phyloP scores from a whole-genome alignment of 2,797 vertebrate species.

The Pitangus sulphuratus region DNA sequence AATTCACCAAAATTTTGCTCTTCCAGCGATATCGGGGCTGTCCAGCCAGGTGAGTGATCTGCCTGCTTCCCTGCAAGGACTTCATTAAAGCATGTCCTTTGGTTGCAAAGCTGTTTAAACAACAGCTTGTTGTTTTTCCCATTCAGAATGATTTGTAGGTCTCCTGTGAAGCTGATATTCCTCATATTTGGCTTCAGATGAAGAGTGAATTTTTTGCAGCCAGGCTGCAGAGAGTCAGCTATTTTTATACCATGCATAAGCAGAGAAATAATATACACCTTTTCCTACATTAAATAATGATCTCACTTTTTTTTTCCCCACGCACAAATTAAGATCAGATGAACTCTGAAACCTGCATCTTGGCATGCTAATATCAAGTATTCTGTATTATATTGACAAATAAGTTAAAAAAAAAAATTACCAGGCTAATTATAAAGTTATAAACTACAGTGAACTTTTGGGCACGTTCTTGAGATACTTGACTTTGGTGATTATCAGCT shows the following conservation, averaged over 20 bases:
- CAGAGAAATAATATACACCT: conserved; percentile 8
- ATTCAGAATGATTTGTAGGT: conserved; percentile 22
- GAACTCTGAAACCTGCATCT: conserved; percentile 37
- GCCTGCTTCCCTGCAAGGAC: not conserved
- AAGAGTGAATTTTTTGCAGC: conserved; percentile 29
- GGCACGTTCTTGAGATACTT: not conserved
- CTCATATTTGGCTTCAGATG: not conserved
- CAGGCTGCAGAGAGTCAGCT: not conserved
- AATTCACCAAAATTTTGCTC: not conserved
- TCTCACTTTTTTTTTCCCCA: not conserved
- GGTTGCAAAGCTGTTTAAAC: conserved; percentile 24
- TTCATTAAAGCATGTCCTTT: conserved; percentile 5
- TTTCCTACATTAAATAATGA: conserved; percentile 15
- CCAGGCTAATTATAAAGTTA: conserved; percentile 18
- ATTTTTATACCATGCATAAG: conserved; percentile 9
- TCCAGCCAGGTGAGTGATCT: not conserved
- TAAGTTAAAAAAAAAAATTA: not conserved
- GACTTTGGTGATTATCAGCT: not conserved
- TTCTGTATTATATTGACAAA: conserved; percentile 24
- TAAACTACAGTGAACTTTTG: not conserved
- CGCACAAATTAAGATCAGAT: conserved; percentile 29
- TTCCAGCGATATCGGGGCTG: not conserved
- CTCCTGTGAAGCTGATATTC: conserved; percentile 5
- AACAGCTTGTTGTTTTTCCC: conserved; percentile 3
- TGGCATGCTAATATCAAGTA: conserved; percentile 23